phyloP scores from a whole-genome alignment of 2,888 invertebrate genomes.

The Standfussiana lucernea region DNA sequence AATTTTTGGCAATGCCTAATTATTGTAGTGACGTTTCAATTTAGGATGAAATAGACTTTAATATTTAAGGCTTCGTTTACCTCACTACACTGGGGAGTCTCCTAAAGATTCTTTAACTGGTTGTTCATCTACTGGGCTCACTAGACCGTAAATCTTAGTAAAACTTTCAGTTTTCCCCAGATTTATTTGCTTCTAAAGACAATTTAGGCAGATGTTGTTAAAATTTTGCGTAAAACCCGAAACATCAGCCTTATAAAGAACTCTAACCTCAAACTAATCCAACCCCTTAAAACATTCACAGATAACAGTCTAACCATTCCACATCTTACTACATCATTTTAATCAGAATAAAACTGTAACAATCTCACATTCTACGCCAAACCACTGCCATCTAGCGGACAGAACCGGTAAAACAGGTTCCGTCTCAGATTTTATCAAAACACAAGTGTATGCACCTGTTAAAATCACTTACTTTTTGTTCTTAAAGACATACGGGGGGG shows the following conservation, averaged over 20 bases:
- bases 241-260: not conserved
- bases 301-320: not conserved
- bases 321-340: not conserved
- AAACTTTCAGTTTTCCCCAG: not conserved
- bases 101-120: not conserved
- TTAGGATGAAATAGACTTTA: not conserved
- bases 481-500: constrained; percentile 22
- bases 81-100: not conserved
- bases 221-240: not conserved
- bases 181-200: not conserved
- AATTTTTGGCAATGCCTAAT: not conserved
- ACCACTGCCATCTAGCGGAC: constrained; percentile 53
- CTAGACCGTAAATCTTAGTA: not conserved
- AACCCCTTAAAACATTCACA: not conserved
- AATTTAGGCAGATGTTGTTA: not conserved
- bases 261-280: not conserved
- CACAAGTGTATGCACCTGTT: constrained; percentile 54
- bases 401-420: constrained; percentile 48
- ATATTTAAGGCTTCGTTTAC: not conserved
- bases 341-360: constrained; percentile 45
- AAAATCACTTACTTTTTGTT: constrained; percentile 57
- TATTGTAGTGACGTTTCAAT: not conserved
- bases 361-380: constrained; percentile 4
- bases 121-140: not conserved
- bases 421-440: constrained; percentile 40